Conservation (phyloP, 1,140 invertebrate genomes). For the Formica selysi region DNA sequence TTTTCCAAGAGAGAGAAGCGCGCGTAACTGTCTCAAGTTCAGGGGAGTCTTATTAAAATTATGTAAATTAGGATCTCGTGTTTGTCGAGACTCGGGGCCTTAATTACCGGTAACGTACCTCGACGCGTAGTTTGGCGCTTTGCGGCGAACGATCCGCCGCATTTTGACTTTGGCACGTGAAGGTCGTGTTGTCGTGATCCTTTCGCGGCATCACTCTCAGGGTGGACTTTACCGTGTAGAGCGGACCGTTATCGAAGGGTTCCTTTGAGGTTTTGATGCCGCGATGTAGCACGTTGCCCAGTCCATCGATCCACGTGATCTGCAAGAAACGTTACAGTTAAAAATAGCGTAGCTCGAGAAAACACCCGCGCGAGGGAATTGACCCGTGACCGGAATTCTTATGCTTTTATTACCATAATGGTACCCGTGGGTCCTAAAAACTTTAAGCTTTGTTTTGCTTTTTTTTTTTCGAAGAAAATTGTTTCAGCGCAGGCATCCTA, state of each 20-base stretch:
- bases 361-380: constrained; percentile 57
- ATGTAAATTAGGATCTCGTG: background rate
- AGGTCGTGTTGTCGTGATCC: constrained; percentile 95
- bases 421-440: constrained; percentile 40
- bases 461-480: background rate
- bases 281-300: constrained; percentile 92
- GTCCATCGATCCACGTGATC: constrained; percentile 97
- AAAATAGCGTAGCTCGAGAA: constrained; percentile 58
- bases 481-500: background rate
- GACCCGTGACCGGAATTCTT: constrained; percentile 60
- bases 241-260: constrained; percentile 91
- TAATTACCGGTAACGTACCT: constrained; percentile 87
- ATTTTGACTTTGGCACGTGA: constrained; percentile 96
- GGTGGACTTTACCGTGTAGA: constrained; percentile 95
- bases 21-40: background rate
- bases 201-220: constrained; percentile 94
- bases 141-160: constrained; percentile 93
- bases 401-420: constrained; percentile 59
- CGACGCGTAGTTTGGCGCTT: constrained; percentile 92
- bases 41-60: background rate
- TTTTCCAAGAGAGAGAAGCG: background rate
- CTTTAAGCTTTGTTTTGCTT: background rate
- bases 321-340: constrained; percentile 84
- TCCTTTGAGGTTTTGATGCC: constrained; percentile 92
- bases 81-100: too few species aligned